Evolutionary conservation across 37 sponge, comb jelly and placozoan genomes (phyloP), one percentile per base, ranked within the genome.

Genomic region (Lycopodina hypogea): DNA sequence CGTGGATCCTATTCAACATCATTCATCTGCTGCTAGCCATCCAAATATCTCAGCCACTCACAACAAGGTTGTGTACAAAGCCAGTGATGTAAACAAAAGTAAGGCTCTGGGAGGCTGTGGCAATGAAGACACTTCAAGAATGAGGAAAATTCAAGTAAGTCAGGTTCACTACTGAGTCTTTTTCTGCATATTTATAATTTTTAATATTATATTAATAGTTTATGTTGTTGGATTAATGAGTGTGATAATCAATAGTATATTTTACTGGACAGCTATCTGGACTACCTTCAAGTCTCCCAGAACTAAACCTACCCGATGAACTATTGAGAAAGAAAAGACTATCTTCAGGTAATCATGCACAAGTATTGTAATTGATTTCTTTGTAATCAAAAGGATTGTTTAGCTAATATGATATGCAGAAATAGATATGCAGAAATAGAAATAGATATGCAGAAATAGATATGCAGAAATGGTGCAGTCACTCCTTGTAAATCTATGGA

Each of bases 61-160:
- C 60, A 87, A 80, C 58, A 26, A 37, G 0, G 71, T 87, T 24
- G 42, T 87, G 2, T 87, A 87, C 74, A 75, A 69, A 41, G 37
- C 71, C 26, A 87, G 87, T 70, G 87, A 87, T 69, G 81, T 87
- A n/a, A n/a, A 50, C 23, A 76, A 84, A 32, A 62, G 68, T 52
- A 26, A 69, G 68, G 42, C 7, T 0, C 56, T 72, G 57, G 55
- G 42, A 0, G 23, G 21, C 2, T 78, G 78, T 62, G 42, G 56
- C 41, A 62, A 69, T 65, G 42, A 30, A 17, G 14, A 69, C 29
- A 68, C 69, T 0, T 50, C 79, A 33, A 79, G 56, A 53, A 68
- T 79, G 14, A 48, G 69, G 41, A 28, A 29, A 3, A 35, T 65
- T 32, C 66, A 65, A 65, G 66, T 65, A 32, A 32, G 66, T 22